Conservation (phyloP, 1,140 invertebrate species). For the Drepana arcuata region DNA sequence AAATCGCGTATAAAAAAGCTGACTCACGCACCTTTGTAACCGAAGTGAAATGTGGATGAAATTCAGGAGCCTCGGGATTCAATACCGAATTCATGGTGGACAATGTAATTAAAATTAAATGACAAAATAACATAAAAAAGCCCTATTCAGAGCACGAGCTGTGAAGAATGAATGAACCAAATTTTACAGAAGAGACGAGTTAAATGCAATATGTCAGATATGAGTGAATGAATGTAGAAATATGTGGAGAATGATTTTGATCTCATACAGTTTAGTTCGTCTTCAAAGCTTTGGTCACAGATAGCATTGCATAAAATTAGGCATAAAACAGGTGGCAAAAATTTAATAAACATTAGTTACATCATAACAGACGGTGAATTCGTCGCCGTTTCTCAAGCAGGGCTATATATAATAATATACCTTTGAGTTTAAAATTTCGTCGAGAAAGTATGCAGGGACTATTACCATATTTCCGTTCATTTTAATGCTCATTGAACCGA, state of each 20-base stretch:
- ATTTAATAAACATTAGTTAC: too few relatives aligned
- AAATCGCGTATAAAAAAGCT: conserved; percentile 2
- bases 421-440: too few relatives aligned
- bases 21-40: conserved; percentile 38
- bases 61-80: conserved; percentile 53
- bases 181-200: neutral
- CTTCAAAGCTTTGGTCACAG: neutral
- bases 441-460: too few relatives aligned
- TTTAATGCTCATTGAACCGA: too few relatives aligned
- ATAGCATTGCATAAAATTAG: neutral
- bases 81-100: conserved; percentile 45
- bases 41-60: conserved; percentile 37
- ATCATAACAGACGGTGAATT: too few relatives aligned
- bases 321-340: too few relatives aligned
- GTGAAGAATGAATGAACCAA: conserved; percentile 26
- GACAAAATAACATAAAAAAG: conserved; percentile 19
- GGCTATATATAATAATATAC: too few relatives aligned
- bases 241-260: too few relatives aligned
- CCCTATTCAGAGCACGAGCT: conserved; percentile 21
- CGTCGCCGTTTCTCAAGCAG: too few relatives aligned
- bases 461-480: too few relatives aligned
- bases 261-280: neutral
- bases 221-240: too few relatives aligned
- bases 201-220: neutral
- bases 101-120: conserved; percentile 12